Evolutionary conservation across 1,140 invertebrate species (phyloP).

Genomic region (Aporrectodea caliginosa): DNA sequence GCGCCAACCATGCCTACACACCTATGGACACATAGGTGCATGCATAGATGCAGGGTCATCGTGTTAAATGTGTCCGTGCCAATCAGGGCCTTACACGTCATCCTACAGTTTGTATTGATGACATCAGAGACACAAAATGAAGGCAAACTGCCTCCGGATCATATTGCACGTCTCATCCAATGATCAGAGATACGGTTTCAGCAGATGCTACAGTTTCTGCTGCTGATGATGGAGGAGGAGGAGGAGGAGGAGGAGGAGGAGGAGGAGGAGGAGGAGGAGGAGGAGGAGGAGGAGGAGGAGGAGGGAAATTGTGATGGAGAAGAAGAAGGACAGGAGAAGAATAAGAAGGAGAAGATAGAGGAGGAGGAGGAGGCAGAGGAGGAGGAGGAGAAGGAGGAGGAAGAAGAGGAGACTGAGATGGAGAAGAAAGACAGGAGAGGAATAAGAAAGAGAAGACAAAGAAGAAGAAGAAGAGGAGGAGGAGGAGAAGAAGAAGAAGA

Average conservation of each 20-base stretch:
- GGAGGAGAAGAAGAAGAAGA: background rate
- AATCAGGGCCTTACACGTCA: too few species aligned
- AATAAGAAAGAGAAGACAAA: background rate
- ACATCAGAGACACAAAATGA: too few species aligned
- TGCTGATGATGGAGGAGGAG: too few species aligned
- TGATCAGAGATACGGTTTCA: background rate
- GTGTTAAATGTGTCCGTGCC: background rate
- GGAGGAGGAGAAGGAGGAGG: background rate
- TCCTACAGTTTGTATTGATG: too few species aligned
- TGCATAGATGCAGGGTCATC: background rate
- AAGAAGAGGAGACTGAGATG: background rate
- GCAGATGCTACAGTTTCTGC: too few species aligned
- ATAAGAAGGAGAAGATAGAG: background rate
- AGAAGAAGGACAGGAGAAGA: background rate
- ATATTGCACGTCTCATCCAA: background rate
- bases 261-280: constrained; percentile 1
- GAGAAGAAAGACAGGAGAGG: background rate
- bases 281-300: background rate
- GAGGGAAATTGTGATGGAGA: background rate
- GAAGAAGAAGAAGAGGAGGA: background rate
- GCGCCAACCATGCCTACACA: too few species aligned
- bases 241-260: background rate
- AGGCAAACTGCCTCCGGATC: too few species aligned
- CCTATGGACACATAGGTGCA: too few species aligned
- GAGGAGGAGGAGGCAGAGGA: background rate